Evolutionary conservation across 2,113 vertebrate genomes (phyloP).

Genomic region (Laticauda colubrina): DNA sequence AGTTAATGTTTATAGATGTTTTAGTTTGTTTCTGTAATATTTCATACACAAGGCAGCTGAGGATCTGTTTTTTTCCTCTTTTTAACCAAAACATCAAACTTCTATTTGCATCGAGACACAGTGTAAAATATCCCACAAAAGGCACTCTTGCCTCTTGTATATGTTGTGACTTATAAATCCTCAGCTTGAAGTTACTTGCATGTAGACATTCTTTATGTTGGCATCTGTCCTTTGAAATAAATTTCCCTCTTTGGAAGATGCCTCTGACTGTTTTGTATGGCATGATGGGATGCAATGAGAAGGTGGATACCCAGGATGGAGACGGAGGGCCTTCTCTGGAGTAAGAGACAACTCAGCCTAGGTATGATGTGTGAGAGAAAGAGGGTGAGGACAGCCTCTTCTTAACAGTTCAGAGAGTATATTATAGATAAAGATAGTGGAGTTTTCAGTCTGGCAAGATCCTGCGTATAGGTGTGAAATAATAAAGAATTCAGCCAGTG

Average conservation of each 20-base stretch:
- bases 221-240: neutral
- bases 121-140: neutral
- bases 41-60: neutral
- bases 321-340: neutral
- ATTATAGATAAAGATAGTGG: too few species aligned
- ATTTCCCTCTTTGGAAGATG: neutral
- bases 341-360: neutral
- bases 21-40: neutral
- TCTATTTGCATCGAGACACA: neutral
- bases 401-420: too few species aligned
- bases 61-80: neutral
- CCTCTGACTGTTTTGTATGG: neutral
- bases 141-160: neutral
- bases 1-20: neutral
- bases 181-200: neutral
- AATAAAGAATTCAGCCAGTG: too few species aligned
- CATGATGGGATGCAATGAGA: neutral
- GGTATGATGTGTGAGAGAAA: too few species aligned
- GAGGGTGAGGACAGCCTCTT: too few species aligned
- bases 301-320: too few species aligned
- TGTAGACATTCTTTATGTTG: neutral
- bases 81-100: neutral
- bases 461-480: too few species aligned
- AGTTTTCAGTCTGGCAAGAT: too few species aligned
- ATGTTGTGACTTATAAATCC: neutral